Base-by-base conservation (phyloP, 2,888 invertebrate species). In the Leucozona laternaria region DNA sequence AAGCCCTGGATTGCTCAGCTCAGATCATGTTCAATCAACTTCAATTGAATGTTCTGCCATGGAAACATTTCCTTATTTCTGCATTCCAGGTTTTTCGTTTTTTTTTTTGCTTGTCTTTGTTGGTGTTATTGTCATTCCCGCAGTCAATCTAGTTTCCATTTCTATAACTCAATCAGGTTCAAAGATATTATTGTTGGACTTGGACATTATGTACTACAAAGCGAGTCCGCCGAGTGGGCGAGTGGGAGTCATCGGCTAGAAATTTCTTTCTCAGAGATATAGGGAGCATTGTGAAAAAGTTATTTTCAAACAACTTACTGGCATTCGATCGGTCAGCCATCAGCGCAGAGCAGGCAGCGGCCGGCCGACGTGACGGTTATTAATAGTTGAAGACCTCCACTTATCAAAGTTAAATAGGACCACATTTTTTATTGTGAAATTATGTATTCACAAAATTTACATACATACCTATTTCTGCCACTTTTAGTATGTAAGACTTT, bases 61-160 rank as follows among this genome's bases (percentile, higher is more conserved):
- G 50, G 50, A 40, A 62, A 73, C 73, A 73, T 73, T 79, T 79
- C 79, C 79, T 73, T 79, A 79, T 79, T 79, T 73, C 66, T 68
- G 73, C 79, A 73, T 73, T 79, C 79, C 43, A 55, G 45, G 34
- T 50, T 62, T 64, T 31, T 1, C 5, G 15, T 37, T 34, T 13
- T n/a, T 31, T 10, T 17, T 57, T 4, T 6, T 48, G 4, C 20
- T 13, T 8, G 17, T 17, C 0, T 53, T 31, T 48, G 4, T 48
- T 13, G 17, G 17, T 17, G 2, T 53, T 31, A 4, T n/a, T 55
- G 10, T 17, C 64, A 64, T 64, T 64, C 45, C 64, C 20, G 55
- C n/a, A 64, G 53, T 79, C 55, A 72, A 72, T 79, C 79, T 72
- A 57, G 79, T 64, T 72, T 79, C 64, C 55, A 55, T 64, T 72